These are phyloP conservation scores for Anabacerthia variegaticeps DNA, from an alignment of 2,797 vertebrate genomes.

Conservation along the genomic window DNA sequence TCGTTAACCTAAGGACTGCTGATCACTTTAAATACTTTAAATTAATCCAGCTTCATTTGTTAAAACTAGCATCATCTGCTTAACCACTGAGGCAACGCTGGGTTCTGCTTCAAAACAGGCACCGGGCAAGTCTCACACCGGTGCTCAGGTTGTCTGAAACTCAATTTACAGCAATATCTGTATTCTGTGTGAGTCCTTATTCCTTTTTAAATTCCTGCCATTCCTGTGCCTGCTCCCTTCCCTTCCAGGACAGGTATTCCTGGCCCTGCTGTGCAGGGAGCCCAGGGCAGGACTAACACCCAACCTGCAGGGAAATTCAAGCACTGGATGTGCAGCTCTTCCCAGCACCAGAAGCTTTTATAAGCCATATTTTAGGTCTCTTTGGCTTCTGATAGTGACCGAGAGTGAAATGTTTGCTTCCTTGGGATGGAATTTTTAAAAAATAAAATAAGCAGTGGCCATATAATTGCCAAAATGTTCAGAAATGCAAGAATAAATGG, in stretches of 20 bases:
- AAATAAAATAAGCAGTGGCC: not conserved
- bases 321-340: not conserved
- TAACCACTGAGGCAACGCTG: not conserved
- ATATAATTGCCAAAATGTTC: not conserved
- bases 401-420: not conserved
- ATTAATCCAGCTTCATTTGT: slow-evolving; percentile 73
- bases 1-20: slow-evolving; percentile 72
- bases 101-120: not conserved
- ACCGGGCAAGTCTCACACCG: not conserved
- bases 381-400: not conserved
- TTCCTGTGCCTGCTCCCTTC: fast-evolving
- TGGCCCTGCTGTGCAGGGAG: not conserved
- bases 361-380: not conserved
- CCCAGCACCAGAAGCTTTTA: not conserved
- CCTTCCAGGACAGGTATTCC: not conserved
- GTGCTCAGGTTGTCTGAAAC: not conserved
- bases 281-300: not conserved
- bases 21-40: slow-evolving; percentile 67
- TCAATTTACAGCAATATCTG: not conserved
- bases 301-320: not conserved
- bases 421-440: not conserved
- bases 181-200: fast-evolving
- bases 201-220: not conserved
- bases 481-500: not conserved
- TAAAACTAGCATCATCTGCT: slow-evolving; percentile 74